Conservation (phyloP, 2,888 invertebrate species). For the Boloria euphrosyne region DNA sequence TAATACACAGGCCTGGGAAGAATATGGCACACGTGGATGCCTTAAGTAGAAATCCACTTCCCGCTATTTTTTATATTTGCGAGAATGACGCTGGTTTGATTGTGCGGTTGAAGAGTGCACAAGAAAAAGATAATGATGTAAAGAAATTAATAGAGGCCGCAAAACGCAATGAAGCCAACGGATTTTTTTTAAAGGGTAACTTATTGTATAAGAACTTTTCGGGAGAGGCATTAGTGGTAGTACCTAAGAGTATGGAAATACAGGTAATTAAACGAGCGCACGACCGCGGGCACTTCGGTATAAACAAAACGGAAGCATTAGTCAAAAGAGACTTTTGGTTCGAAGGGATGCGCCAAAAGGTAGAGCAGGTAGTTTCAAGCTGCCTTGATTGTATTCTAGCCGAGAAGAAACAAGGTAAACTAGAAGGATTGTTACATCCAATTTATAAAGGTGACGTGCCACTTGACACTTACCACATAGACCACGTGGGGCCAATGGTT, state of each 20-base stretch:
- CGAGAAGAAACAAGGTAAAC: conserved; percentile 42
- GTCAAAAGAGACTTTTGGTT: too few species aligned
- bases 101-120: background rate
- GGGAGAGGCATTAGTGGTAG: conserved; percentile 25
- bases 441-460: conserved; percentile 51
- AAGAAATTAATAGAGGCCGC: background rate
- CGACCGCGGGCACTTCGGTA: conserved; percentile 44
- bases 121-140: background rate
- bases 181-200: background rate
- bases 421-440: conserved; percentile 49
- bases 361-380: too few species aligned
- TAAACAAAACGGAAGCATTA: background rate
- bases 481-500: conserved; percentile 52
- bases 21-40: conserved; percentile 50
- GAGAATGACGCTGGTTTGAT: background rate
- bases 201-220: background rate
- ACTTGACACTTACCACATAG: conserved; percentile 49
- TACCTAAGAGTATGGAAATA: conserved; percentile 40
- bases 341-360: too few species aligned
- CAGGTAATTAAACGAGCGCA: conserved; percentile 50
- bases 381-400: conserved; percentile 23
- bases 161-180: background rate
- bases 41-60: conserved; percentile 33
- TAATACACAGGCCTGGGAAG: conserved; percentile 43
- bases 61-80: background rate